phyloP scores from a whole-genome alignment of 2,797 vertebrate species.

The Mormyrus proboscirostris region DNA sequence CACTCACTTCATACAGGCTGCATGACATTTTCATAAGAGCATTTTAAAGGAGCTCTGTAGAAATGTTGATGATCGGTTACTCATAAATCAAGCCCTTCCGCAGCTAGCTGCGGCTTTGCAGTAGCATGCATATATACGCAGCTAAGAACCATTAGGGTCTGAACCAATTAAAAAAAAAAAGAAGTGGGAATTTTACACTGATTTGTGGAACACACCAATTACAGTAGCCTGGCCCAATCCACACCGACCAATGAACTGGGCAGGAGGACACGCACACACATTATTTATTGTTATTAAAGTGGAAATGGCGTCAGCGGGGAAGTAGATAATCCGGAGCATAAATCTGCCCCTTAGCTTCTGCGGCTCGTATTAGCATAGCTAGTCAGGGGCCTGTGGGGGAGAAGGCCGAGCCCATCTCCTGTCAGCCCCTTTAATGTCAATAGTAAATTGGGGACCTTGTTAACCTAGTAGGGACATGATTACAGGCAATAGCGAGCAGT shows the following conservation, averaged over 20 bases:
- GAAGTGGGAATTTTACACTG: conserved; percentile 33
- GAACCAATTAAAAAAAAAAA: conserved; percentile 44
- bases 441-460: conserved; percentile 79
- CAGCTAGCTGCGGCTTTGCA: conserved; percentile 27
- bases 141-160: conserved; percentile 51
- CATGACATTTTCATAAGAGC: conserved; percentile 9
- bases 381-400: conserved; percentile 48
- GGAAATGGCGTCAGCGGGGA: conserved; percentile 7
- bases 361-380: conserved; percentile 66
- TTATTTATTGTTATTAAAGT: conserved; percentile 60
- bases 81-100: conserved; percentile 35
- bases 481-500: conserved; percentile 72
- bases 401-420: conserved; percentile 59
- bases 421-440: conserved; percentile 75
- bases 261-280: conserved; percentile 26
- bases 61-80: not conserved
- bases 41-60: conserved; percentile 9
- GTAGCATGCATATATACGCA: not conserved
- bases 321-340: conserved; percentile 53
- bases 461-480: conserved; percentile 59
- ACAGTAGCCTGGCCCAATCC: not conserved
- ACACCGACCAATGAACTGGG: not conserved
- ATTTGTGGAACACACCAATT: conserved; percentile 30
- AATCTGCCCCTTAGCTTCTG: conserved; percentile 54
- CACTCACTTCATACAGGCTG: not conserved